Base-by-base conservation (phyloP, 2,888 invertebrate species). In the Esperia sulphurella region DNA sequence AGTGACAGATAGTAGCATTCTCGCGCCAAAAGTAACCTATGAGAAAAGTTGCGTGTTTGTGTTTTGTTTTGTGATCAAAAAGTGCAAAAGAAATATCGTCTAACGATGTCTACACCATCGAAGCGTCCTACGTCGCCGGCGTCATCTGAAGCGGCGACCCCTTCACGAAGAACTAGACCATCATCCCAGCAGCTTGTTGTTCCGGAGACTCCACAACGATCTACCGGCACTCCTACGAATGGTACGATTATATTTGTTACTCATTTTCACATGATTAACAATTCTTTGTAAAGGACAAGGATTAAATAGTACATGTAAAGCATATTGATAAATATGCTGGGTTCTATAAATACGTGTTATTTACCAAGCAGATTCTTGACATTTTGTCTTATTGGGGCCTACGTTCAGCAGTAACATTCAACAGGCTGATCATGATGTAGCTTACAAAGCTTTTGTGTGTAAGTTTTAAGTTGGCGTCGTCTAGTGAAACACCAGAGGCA, bases 161-260 rank as follows among this genome's bases (percentile, higher is more conserved):
- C 90, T 13, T 82, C 87, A 9, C 77, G 90, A 6, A 75, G 80
- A 53, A 80, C 87, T 0, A 72, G 83, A 45, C 75, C 83, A 8
- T 88, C 83, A 8, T 88, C 90, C 5, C 86, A 43, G 8, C 51
- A 88, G 64, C 86, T 87, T 50, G 79, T 89, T 48, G 85, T 90
- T 33, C 90, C 89, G 1, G 90, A 89, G 59, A 90, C 90, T 49
- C 90, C 90, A 7, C 90, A 89, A 55, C 75, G 83, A 42, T 81
- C 90, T 29, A 66, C 83, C 14, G 84, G 84, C 35, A 87, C 88
- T 41, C 79, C 87, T 45, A 77, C 84, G 2, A 77, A 87, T 71
- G 75, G 90, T 83, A 68, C n/a, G 5, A 21, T 21, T 21, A 21
- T n/a, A 21, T 21, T 3, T 21, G 5, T 3, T 21, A 21, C n/a